These are phyloP conservation scores for Dendroctonus valens DNA, from an alignment of 1,140 invertebrate species.

Conservation along the genomic window DNA sequence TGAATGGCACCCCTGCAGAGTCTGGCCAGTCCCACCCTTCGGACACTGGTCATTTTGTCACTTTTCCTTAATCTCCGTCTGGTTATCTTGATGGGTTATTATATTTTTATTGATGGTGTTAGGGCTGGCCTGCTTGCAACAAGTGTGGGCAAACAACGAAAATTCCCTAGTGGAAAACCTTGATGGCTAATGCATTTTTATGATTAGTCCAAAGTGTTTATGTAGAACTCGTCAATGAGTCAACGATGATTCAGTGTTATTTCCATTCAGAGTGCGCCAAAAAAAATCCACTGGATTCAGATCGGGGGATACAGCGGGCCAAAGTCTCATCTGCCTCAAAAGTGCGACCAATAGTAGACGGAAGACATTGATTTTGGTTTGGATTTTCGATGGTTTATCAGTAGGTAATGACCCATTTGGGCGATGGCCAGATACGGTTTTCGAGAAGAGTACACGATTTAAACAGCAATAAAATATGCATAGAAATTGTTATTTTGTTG, in stretches of 20 bases:
- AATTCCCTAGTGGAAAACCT: no score
- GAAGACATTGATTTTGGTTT: no score
- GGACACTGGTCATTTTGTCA: conserved; percentile 23
- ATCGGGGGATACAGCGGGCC: neutral
- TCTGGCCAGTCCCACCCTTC: conserved; percentile 1
- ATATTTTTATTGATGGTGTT: conserved; percentile 3
- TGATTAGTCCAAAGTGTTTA: no score
- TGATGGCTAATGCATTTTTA: no score
- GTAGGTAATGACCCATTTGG: no score
- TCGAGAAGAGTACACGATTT: no score
- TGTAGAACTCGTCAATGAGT: no score
- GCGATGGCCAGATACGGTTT: no score
- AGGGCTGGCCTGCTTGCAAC: neutral
- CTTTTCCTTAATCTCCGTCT: conserved; percentile 23
- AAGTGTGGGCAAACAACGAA: neutral
- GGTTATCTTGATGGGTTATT: conserved; percentile 13
- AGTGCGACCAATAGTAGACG: no score
- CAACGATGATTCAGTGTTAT: no score
- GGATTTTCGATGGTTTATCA: no score
- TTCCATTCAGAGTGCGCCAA: neutral
- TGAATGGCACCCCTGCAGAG: conserved; percentile 10
- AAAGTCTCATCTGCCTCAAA: neutral
- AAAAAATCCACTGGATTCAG: neutral
- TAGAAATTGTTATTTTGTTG: conserved; percentile 4
- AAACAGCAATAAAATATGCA: neutral